phyloP scores from a whole-genome alignment of 1,140 invertebrate species.

The Pinna nobilis region DNA sequence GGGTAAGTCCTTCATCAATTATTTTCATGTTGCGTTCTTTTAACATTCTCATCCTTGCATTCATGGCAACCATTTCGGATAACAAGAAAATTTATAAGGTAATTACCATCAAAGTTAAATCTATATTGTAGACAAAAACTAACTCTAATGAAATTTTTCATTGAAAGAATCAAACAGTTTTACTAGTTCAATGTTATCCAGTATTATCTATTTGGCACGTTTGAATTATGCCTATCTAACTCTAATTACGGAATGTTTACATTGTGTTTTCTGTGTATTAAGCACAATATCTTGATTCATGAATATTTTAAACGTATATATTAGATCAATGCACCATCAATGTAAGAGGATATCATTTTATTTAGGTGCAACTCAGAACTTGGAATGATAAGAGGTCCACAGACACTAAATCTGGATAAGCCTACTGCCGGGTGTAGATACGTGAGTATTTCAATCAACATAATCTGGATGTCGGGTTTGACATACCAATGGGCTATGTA shows the following conservation, averaged over 20 bases:
- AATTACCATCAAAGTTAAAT: not conserved
- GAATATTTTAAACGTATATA: not conserved
- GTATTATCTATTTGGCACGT: too few relatives aligned
- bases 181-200: not conserved
- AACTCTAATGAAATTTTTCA: not conserved
- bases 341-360: not conserved
- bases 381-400: slow-evolving; percentile 46
- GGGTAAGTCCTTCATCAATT: slow-evolving; percentile 39
- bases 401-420: slow-evolving; percentile 48
- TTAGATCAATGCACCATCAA: not conserved
- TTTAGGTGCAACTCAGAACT: slow-evolving; percentile 56
- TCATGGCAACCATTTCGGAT: not conserved
- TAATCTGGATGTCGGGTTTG: not conserved
- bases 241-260: not conserved
- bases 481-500: too few relatives aligned
- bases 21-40: not conserved
- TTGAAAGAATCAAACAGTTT: not conserved
- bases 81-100: not conserved
- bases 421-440: slow-evolving; percentile 52
- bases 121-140: not conserved
- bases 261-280: not conserved
- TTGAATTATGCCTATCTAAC: too few relatives aligned
- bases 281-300: not conserved
- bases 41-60: too few relatives aligned
- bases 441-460: slow-evolving; percentile 29